Evolutionary conservation across 1,140 invertebrate genomes (phyloP), one percentile per base, ranked within the genome.

Genomic region (Drosophila sp.): DNA sequence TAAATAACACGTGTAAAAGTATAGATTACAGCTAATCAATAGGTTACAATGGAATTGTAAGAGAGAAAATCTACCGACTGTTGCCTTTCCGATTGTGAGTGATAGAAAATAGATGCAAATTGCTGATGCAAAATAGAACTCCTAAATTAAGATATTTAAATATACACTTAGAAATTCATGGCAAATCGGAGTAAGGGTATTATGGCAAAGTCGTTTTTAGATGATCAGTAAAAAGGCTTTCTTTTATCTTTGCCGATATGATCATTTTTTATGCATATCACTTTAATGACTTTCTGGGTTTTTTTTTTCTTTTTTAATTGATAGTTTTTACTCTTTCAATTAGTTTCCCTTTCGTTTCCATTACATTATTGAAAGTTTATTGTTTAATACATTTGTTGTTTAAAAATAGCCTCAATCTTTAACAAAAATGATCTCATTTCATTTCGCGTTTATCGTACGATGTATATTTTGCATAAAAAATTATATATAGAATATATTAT

Each of bases 401-500:
- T 81, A 81, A 75, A 79, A 86, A 87, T 87, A 86, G 79, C 32
- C 25, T 44, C 41, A 64, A 35, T 67, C 82, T 72, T 66, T 57
- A 74, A 41, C 67, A 62, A 73, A 50, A 63, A 83, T 86, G 83
- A 87, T 86, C 82, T 87, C 83, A 87, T 86, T 79, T 79, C 7
- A 40, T 54, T 66, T 74, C 56, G 61, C 60, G 50, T 75, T 56
- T 35, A 33, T 60, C 56, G 64, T 38, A 68, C 57, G 79, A 67
- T 72, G 79, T 66, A 68, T 40, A 76, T 73, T 86, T 82, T 86
- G 83, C 83, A 87, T 38, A 38, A 83, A 85, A 17, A 72, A 73
- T 8, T 50, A 50, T 47, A 47, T 47, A 47, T 47, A 77, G 57
- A 61, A 61, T 60, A 70, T 65, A 74, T 65, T 65, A 74, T 77